These are phyloP conservation scores for Ceratosolen solmsi DNA, from an alignment of 1,140 invertebrate genomes.

Conservation along the genomic window DNA sequence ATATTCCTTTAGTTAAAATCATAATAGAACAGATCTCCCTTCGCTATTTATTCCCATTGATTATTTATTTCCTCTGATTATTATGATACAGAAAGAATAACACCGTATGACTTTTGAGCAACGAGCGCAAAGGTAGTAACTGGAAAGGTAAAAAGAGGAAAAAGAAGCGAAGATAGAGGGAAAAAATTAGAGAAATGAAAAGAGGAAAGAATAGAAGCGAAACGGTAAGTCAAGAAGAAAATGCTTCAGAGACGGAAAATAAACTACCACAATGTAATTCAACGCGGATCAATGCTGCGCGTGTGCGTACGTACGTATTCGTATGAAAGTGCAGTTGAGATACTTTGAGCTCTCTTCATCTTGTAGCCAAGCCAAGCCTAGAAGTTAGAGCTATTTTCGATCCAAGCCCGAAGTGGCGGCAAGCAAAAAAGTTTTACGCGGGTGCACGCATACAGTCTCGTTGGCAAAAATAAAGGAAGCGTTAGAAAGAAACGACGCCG, in stretches of 20 bases:
- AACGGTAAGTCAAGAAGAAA: not conserved
- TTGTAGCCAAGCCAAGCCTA: not conserved
- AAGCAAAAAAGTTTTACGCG: conserved; percentile 40
- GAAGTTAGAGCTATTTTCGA: conserved; percentile 32
- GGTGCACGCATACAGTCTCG: not conserved
- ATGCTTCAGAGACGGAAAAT: not conserved
- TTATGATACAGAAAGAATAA: not conserved
- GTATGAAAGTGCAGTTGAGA: not conserved
- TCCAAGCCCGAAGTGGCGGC: conserved; percentile 10
- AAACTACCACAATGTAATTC: conserved; percentile 33
- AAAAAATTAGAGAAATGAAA: not conserved
- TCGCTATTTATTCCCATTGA: not conserved
- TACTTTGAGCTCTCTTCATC: conserved; percentile 21
- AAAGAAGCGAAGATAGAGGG: not conserved
- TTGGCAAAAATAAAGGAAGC: conserved; percentile 25
- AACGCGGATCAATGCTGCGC: conserved; percentile 19
- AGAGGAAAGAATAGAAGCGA: not conserved
- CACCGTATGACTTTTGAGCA: not conserved
- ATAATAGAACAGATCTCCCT: not conserved
- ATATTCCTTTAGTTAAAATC: too few species aligned
- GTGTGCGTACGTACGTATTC: not conserved
- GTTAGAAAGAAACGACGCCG: conserved; percentile 4
- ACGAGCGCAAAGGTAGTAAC: not conserved
- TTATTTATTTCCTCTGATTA: not conserved
- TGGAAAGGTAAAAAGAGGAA: not conserved